Evolutionary conservation across 1,140 invertebrate genomes (phyloP).

Genomic region (Drusus annulatus): DNA sequence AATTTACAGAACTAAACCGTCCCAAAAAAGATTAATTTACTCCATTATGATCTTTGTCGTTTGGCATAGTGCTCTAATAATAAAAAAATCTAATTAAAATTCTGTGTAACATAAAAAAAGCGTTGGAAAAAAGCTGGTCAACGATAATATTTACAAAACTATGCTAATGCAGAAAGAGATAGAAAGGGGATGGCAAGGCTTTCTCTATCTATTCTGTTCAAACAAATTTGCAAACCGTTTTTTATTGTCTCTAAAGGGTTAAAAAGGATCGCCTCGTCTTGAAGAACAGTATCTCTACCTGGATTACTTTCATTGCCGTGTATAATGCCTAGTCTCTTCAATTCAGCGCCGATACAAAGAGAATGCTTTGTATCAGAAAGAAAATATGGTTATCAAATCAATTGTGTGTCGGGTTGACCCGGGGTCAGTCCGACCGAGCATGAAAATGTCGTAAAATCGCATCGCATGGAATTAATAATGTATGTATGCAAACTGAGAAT

Average conservation of each 20-base stretch:
- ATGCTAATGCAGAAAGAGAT: conserved; percentile 28
- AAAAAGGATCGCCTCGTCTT: conserved; percentile 32
- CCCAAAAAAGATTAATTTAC: no score
- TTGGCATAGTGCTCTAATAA: no score
- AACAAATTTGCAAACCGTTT: conserved; percentile 42
- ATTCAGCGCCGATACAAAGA: neutral
- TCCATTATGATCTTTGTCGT: no score
- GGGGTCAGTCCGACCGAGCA: conserved; percentile 16
- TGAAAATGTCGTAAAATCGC: conserved; percentile 35
- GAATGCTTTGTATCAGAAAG: conserved; percentile 2
- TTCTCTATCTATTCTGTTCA: conserved; percentile 20
- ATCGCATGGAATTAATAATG: conserved; percentile 29
- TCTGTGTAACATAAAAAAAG: neutral
- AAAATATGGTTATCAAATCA: conserved; percentile 36
- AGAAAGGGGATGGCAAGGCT: neutral
- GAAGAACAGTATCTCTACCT: conserved; percentile 38
- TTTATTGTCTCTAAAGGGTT: conserved; percentile 47
- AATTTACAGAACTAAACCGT: no score
- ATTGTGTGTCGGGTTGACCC: conserved; percentile 24
- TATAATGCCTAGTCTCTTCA: neutral
- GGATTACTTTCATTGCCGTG: conserved; percentile 13
- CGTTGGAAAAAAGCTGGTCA: conserved; percentile 17
- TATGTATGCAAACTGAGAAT: conserved; percentile 41
- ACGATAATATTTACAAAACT: conserved; percentile 15
- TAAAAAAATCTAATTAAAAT: no score